Evolutionary conservation across 2,113 vertebrate genomes (phyloP).

Genomic region (Panthera leo): DNA sequence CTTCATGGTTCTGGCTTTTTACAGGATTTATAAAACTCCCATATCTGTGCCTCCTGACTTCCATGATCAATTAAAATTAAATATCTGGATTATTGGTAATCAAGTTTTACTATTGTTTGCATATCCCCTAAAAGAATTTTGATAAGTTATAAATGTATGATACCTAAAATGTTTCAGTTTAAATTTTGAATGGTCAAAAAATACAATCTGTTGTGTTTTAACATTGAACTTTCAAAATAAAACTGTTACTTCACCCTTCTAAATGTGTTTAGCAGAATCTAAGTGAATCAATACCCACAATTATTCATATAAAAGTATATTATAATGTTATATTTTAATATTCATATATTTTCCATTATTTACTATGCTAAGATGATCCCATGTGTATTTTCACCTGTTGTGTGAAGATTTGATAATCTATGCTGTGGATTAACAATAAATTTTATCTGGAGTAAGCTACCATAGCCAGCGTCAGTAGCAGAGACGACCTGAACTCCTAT

Average conservation of each 20-base stretch:
- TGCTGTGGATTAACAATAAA: neutral
- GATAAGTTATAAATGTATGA: neutral
- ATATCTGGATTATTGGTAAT: neutral
- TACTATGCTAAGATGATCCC: neutral
- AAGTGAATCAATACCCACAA: neutral
- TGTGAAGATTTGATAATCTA: neutral
- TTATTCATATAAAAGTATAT: neutral
- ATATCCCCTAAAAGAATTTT: neutral
- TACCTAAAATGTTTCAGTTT: neutral
- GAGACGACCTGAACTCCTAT: neutral
- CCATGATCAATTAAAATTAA: neutral
- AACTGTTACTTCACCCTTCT: neutral
- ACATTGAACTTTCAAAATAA: constrained; percentile 22
- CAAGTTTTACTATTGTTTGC: neutral
- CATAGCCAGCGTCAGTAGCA: neutral
- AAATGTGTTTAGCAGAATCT: neutral
- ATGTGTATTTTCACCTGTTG: neutral
- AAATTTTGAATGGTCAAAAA: neutral
- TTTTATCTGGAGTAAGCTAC: neutral
- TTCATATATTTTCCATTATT: neutral
- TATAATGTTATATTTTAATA: neutral
- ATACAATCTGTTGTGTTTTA: neutral
- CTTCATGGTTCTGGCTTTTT: neutral
- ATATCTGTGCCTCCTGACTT: neutral
- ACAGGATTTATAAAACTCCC: neutral